Base-by-base conservation (phyloP, 2,113 vertebrate genomes). In the Odobenus rosmarus region DNA sequence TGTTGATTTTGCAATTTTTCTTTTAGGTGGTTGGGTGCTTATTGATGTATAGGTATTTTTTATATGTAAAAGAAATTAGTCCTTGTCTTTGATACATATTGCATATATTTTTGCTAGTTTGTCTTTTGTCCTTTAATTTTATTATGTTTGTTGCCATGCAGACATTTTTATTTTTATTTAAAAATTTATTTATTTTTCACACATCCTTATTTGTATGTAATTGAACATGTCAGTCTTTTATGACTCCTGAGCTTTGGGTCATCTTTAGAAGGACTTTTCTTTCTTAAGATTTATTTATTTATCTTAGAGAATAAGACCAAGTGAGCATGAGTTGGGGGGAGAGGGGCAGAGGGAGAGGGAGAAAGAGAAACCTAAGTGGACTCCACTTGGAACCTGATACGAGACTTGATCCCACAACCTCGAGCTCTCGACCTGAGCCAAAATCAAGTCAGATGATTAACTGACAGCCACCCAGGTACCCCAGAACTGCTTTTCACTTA, bases 171-270 rank as follows among this genome's bases (percentile, higher is more conserved):
- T 46, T 76, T 76, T 76, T 46, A 49, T 46, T 49, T 49, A 76
- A 76, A 72, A 46, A 9, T 49, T 76, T 69, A 9, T n/a, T 76
- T 74, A 46, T 74, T 76, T 76, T 46, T 76, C 42, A 76, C 24
- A 28, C 14, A 80, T 95, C 76, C 90, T 84, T 64, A 87, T 87
- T 72, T 92, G 80, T 81, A 71, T 81, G 53, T 80, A 53, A 53
- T 81, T 87, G 42, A 62, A 72, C 31, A 80, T 53, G 46, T 80
- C 62, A 86, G 82, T 90, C n/a, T 76, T 69, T 91, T 61, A 71
- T 62, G 72, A 26, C n/a, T 86, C 33, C 31, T 92, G 26, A 80
- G 61, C 76, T 80, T 94, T 88, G 24, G 18, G 62, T 92, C 42
- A 72, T 87, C 89, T 71, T 84, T 77, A 85, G 51, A 77, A 77